These are phyloP conservation scores for Podarcis cretensis DNA, from an alignment of 2,113 vertebrate species.

Conservation along the genomic window DNA sequence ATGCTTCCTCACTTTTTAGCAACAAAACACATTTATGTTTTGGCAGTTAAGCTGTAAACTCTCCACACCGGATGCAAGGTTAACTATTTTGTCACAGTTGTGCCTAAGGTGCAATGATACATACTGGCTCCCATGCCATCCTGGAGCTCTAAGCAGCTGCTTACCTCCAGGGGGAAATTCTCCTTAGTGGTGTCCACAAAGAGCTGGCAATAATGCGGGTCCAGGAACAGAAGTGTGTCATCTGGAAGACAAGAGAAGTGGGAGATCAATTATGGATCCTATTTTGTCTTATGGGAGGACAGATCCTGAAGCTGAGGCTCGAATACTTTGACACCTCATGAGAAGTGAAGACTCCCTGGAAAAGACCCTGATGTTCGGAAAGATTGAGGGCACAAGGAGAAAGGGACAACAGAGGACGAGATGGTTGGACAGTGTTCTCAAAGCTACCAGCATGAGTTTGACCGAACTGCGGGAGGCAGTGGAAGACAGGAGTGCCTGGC, in stretches of 20 bases:
- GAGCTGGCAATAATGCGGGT: conserved; percentile 93
- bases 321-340: too few species aligned
- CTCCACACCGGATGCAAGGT: background rate
- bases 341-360: too few species aligned
- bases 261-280: background rate
- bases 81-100: background rate
- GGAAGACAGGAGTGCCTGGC: too few species aligned
- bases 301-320: too few species aligned
- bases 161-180: conserved; percentile 86
- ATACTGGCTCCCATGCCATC: background rate
- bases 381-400: too few species aligned
- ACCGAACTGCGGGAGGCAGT: too few species aligned
- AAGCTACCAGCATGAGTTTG: too few species aligned
- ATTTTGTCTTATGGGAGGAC: background rate
- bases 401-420: too few species aligned
- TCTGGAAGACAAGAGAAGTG: conserved; percentile 71
- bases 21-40: background rate
- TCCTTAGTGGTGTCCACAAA: conserved; percentile 83
- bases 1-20: background rate
- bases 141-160: background rate
- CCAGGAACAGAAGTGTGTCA: conserved; percentile 90
- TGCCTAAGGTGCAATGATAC: background rate
- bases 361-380: too few species aligned
- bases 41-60: background rate
- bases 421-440: too few species aligned